Evolutionary conservation across 1,140 invertebrate species (phyloP).

Genomic region (Heterodera schachtii): DNA sequence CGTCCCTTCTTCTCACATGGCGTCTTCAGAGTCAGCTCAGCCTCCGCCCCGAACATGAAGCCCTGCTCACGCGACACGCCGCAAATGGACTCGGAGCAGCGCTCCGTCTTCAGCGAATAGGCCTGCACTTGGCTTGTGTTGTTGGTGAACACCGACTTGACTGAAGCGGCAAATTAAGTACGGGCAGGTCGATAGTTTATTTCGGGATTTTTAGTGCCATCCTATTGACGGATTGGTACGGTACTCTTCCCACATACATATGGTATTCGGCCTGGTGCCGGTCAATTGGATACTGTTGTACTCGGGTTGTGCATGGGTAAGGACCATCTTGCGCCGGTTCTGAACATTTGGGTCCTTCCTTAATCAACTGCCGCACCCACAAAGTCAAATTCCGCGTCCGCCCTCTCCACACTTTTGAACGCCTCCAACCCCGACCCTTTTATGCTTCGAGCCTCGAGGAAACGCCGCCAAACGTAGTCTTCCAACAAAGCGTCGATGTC

Average conservation of each 20-base stretch:
- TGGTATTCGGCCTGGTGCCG: slow-evolving; percentile 61
- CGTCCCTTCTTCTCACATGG: slow-evolving; percentile 64
- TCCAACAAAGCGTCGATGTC: slow-evolving; percentile 67
- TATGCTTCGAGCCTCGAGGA: slow-evolving; percentile 63
- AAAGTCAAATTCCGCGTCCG: slow-evolving; percentile 60
- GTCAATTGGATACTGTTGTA: slow-evolving; percentile 61
- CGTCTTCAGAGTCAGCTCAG: slow-evolving; percentile 68
- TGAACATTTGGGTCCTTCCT: slow-evolving; percentile 20
- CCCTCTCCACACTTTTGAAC: slow-evolving; percentile 59
- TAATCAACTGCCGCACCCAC: slow-evolving; percentile 45
- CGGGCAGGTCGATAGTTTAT: slow-evolving; percentile 1
- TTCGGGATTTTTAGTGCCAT: too few species aligned
- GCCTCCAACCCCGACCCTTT: slow-evolving; percentile 65
- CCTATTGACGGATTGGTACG: neutral
- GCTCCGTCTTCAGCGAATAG: slow-evolving; percentile 69
- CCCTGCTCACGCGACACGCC: slow-evolving; percentile 67
- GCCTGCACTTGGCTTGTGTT: slow-evolving; percentile 67
- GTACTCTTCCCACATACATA: slow-evolving; percentile 59
- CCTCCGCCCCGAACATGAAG: slow-evolving; percentile 67
- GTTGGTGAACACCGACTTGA: slow-evolving; percentile 69
- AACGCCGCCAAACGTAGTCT: slow-evolving; percentile 67
- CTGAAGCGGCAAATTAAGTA: slow-evolving; percentile 62
- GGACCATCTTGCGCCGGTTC: slow-evolving; percentile 67
- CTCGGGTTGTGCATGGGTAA: slow-evolving; percentile 65
- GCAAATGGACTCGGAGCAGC: slow-evolving; percentile 66